Evolutionary conservation across 2,888 invertebrate genomes (phyloP).

Genomic region (Cataglyphis altisquamis): DNA sequence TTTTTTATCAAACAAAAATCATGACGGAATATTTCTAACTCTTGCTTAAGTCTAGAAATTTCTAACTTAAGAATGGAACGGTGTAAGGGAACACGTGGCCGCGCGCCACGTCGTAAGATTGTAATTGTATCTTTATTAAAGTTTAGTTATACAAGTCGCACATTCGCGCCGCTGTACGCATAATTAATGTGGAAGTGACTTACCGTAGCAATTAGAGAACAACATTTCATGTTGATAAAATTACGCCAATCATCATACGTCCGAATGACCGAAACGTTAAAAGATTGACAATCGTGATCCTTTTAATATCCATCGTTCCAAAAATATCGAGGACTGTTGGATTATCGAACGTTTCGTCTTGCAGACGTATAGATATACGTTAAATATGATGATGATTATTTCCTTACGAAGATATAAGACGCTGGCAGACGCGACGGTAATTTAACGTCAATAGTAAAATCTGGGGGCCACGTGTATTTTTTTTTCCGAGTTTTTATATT

Average conservation of each 20-base stretch:
- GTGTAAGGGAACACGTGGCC: not conserved
- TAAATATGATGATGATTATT: conserved; percentile 68
- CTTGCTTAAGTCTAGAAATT: not conserved
- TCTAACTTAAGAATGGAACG: conserved; percentile 31
- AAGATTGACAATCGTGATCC: not conserved
- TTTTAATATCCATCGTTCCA: not conserved
- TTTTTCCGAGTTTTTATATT: not conserved
- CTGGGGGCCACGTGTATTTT: not conserved
- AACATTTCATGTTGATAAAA: conserved; percentile 55
- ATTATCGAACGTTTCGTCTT: conserved; percentile 80
- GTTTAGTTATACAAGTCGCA: conserved; percentile 79
- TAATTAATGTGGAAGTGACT: conserved; percentile 68
- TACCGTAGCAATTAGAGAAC: conserved; percentile 66
- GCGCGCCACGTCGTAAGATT: conserved; percentile 52
- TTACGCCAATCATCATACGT: conserved; percentile 77
- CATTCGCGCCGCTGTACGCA: conserved; percentile 77
- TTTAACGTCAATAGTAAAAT: conserved; percentile 71
- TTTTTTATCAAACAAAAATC: not conserved
- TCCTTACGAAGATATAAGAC: conserved; percentile 72
- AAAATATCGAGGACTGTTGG: conserved; percentile 27
- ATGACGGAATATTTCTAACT: not conserved
- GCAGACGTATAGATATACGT: conserved; percentile 79
- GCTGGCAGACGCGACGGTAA: conserved; percentile 74
- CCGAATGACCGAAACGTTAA: conserved; percentile 83
- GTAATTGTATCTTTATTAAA: conserved; percentile 81